Percentiles rank a stretch among this genome's conserved stretches.
Conservation (phyloP, 2,888 invertebrate species). For the Troides helena region DNA sequence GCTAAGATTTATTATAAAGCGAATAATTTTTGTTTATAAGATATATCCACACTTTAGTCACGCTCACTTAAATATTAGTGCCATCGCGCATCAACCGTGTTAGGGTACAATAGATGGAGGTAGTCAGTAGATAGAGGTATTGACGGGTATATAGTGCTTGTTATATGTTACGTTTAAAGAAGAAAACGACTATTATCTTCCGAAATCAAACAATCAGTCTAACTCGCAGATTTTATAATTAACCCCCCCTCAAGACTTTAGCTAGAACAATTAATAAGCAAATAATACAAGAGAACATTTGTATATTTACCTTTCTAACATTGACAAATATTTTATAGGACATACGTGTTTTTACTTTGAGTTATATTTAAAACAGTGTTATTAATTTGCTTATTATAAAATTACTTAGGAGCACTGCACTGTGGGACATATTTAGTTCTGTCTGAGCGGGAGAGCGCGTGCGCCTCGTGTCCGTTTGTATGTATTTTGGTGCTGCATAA, state of each 20-base stretch:
- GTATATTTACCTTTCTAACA: neutral
- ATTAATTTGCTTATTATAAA: neutral
- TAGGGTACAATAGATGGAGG: constrained; percentile 24
- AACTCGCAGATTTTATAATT: neutral
- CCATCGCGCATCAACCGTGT: constrained; percentile 62
- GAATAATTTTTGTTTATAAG: constrained; percentile 21
- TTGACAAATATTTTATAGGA: neutral
- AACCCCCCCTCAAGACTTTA: neutral
- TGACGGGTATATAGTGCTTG: constrained; percentile 21
- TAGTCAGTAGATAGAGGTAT: constrained; percentile 17
- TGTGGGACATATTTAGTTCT: neutral
- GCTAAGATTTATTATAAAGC: neutral
- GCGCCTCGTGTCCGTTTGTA: constrained; percentile 49
- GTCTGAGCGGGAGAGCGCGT: neutral
- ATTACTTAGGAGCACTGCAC: neutral
- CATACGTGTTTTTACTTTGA: neutral
- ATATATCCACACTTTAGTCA: constrained; percentile 26
- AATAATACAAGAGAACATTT: neutral
- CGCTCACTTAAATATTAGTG: constrained; percentile 43
- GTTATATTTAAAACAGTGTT: neutral
- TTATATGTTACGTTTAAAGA: constrained; percentile 3
- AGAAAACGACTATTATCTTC: neutral
- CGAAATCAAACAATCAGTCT: neutral
- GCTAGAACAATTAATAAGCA: neutral
- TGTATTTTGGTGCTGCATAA: constrained; percentile 78